Evolutionary conservation across 2,888 invertebrate genomes (phyloP).

Genomic region (Polydrusus cervinus): DNA sequence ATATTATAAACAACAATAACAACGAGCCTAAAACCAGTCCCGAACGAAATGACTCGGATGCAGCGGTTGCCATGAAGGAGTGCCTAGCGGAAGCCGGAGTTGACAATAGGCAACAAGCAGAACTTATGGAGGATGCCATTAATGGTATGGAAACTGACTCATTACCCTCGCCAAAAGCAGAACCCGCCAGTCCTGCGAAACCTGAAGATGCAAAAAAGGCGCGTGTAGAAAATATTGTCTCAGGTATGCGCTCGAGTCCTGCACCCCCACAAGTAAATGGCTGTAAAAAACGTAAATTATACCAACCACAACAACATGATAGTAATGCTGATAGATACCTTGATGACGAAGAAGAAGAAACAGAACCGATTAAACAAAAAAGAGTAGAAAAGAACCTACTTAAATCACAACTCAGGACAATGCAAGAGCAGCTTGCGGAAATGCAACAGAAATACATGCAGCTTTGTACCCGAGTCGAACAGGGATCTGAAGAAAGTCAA

Average conservation of each 20-base stretch:
- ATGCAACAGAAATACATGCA: constrained; percentile 95
- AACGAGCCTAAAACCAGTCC: constrained; percentile 72
- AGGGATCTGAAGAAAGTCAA: constrained; percentile 83
- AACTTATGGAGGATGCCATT: constrained; percentile 76
- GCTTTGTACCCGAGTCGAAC: constrained; percentile 89
- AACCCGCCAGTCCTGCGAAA: constrained; percentile 76
- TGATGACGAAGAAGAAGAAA: constrained; percentile 82
- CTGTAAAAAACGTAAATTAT: constrained; percentile 95
- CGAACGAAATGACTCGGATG: constrained; percentile 64
- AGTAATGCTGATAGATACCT: constrained; percentile 79
- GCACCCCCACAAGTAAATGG: constrained; percentile 90
- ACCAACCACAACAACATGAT: constrained; percentile 95
- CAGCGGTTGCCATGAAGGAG: constrained; percentile 69
- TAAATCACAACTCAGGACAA: constrained; percentile 87
- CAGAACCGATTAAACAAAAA: constrained; percentile 87
- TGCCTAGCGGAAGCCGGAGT: constrained; percentile 78
- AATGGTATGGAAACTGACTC: constrained; percentile 78
- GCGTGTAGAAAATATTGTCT: constrained; percentile 95
- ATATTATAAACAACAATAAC: constrained; percentile 72
- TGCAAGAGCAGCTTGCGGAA: constrained; percentile 92
- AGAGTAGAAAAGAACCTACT: constrained; percentile 90
- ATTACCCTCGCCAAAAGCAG: constrained; percentile 75
- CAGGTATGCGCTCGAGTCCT: constrained; percentile 92
- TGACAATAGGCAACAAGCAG: constrained; percentile 72
- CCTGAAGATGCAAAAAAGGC: constrained; percentile 89